These are phyloP conservation scores for Vireo altiloquus DNA, from an alignment of 2,113 vertebrate species.

Conservation along the genomic window DNA sequence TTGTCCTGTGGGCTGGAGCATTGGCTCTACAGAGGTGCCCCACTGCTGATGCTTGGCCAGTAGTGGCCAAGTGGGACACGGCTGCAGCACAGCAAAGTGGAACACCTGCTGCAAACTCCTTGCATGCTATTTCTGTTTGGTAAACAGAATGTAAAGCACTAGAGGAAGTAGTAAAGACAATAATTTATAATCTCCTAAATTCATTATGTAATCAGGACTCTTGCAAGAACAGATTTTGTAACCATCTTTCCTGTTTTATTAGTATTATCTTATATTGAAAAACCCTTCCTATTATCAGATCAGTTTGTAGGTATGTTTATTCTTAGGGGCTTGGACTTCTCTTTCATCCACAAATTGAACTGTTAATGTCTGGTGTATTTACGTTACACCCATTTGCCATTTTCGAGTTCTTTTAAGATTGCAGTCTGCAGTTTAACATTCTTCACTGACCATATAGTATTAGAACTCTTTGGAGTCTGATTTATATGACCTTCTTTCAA, in stretches of 20 bases:
- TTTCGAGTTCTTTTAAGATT: background rate
- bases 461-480: background rate
- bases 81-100: background rate
- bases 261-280: conserved; percentile 11
- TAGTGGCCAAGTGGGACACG: background rate
- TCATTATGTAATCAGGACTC: background rate
- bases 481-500: background rate
- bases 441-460: background rate
- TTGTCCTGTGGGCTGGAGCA: background rate
- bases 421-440: background rate
- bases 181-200: conserved; percentile 7
- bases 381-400: background rate
- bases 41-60: rapidly evolving
- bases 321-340: background rate
- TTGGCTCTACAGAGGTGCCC: rapidly evolving
- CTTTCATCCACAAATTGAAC: background rate
- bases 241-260: conserved; percentile 34
- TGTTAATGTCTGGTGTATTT: background rate
- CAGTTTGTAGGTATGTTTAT: conserved; percentile 50
- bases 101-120: background rate
- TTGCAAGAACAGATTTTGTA: conserved; percentile 1
- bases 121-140: background rate
- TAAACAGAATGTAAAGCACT: conserved; percentile 17
- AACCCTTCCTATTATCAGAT: conserved; percentile 3
- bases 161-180: conserved; percentile 7